Conservation (phyloP, 2,888 invertebrate genomes). For the Yponomeuta plumbellus region DNA sequence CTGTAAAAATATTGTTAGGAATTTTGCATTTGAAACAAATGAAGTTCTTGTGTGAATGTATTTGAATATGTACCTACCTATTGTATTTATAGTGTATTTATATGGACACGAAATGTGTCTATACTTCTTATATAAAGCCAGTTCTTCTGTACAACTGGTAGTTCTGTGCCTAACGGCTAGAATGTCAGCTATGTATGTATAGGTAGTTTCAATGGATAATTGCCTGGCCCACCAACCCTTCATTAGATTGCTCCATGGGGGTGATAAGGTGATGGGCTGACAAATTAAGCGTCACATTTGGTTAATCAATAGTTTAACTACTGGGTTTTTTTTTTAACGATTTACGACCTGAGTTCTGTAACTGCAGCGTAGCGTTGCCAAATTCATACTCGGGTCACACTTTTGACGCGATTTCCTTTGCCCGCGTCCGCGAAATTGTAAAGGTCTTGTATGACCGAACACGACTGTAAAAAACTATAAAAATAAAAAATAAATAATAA, state of each 20-base stretch:
- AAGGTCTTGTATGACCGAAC: too few species aligned
- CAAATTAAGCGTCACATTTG: slow-evolving; percentile 41
- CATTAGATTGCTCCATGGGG: slow-evolving; percentile 37
- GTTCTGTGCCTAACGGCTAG: slow-evolving; percentile 35
- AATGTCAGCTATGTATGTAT: slow-evolving; percentile 50
- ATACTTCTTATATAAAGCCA: background rate
- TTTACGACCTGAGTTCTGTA: background rate
- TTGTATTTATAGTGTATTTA: too few species aligned
- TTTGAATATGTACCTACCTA: too few species aligned
- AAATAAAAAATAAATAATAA: too few species aligned
- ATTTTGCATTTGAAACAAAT: too few species aligned
- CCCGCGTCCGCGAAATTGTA: too few species aligned
- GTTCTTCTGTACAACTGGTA: background rate
- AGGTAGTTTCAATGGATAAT: slow-evolving; percentile 63
- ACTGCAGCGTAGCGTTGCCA: background rate
- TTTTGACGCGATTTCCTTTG: too few species aligned
- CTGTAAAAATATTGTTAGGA: too few species aligned
- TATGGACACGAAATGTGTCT: background rate
- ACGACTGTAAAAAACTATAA: too few species aligned
- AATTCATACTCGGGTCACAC: too few species aligned
- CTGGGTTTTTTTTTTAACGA: background rate
- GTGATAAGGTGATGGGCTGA: slow-evolving; percentile 49
- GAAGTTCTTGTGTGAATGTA: too few species aligned
- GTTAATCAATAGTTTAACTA: slow-evolving; percentile 8
- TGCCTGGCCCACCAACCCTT: slow-evolving; percentile 59